phyloP scores from a whole-genome alignment of 2,797 vertebrate genomes.

The Helostoma temminkii region DNA sequence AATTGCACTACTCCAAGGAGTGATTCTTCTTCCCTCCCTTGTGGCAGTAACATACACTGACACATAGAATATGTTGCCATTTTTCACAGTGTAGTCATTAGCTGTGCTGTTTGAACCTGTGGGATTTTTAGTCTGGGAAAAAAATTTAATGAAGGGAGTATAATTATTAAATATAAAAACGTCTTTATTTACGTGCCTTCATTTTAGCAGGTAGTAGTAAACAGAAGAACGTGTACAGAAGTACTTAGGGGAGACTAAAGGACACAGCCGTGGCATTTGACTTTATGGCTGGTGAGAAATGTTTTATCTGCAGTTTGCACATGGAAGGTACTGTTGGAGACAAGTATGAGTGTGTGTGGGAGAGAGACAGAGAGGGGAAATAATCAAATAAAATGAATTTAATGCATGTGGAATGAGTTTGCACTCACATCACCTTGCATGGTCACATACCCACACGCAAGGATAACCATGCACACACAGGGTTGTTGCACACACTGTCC shows the following conservation, averaged over 20 bases:
- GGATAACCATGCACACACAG: background rate
- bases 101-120: slow-evolving; percentile 42
- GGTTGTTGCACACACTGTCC: slow-evolving; percentile 16
- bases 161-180: slow-evolving; percentile 45
- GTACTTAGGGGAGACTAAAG: slow-evolving; percentile 32
- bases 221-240: slow-evolving; percentile 42
- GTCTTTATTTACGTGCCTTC: slow-evolving; percentile 32
- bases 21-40: slow-evolving; percentile 31
- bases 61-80: slow-evolving; percentile 18
- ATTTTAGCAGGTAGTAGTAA: slow-evolving; percentile 38
- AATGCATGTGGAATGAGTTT: slow-evolving; percentile 46
- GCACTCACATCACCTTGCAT: background rate
- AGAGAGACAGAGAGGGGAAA: background rate
- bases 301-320: slow-evolving; percentile 69
- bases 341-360: slow-evolving; percentile 6
- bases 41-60: slow-evolving; percentile 26
- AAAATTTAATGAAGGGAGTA: slow-evolving; percentile 23
- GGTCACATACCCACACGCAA: background rate
- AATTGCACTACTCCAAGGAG: slow-evolving; percentile 49
- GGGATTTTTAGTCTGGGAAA: slow-evolving; percentile 24
- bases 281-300: slow-evolving; percentile 31
- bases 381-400: slow-evolving; percentile 41
- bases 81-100: slow-evolving; percentile 37
- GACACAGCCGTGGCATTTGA: slow-evolving; percentile 31
- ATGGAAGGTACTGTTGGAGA: slow-evolving; percentile 43